Percentiles rank a stretch among this genome's conserved stretches.
These are phyloP conservation scores for Bombus soroeensis DNA, from an alignment of 1,140 invertebrate species.

Conservation along the genomic window DNA sequence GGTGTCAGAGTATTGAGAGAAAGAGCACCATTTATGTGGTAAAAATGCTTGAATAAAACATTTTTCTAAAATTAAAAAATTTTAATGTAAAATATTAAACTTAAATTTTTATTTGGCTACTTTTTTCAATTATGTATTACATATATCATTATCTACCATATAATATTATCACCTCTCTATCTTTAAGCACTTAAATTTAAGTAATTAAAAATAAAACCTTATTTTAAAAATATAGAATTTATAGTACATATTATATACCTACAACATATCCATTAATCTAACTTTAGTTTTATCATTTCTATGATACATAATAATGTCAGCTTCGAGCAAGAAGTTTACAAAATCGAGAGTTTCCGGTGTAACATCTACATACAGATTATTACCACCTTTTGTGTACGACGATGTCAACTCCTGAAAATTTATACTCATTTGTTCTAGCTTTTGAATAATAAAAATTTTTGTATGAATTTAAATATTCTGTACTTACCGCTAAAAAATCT, in stretches of 20 bases:
- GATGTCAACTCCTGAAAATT: slow-evolving; percentile 67
- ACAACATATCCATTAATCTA: slow-evolving; percentile 71
- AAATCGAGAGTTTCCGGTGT: slow-evolving; percentile 48
- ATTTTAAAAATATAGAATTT: not conserved
- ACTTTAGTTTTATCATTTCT: slow-evolving; percentile 74
- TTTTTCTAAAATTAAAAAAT: not conserved
- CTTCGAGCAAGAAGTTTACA: slow-evolving; percentile 71
- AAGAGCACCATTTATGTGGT: slow-evolving; percentile 92
- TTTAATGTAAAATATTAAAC: not conserved
- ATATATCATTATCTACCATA: not conserved
- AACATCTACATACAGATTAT: slow-evolving; percentile 75
- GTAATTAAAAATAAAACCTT: not conserved
- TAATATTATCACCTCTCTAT: not conserved
- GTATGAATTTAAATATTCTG: not conserved
- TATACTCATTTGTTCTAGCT: not conserved
- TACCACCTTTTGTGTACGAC: slow-evolving; percentile 73
- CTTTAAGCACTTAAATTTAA: not conserved
- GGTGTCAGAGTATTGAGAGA: slow-evolving; percentile 94
- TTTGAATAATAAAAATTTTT: slow-evolving; percentile 25
- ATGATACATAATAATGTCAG: slow-evolving; percentile 73
- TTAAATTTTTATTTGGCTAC: not conserved
- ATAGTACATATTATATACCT: not conserved
- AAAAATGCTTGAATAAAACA: slow-evolving; percentile 45
- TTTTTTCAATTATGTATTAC: not conserved
- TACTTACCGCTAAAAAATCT: slow-evolving; percentile 69